phyloP scores from a whole-genome alignment of 2,888 invertebrate species.

The Lasius platythorax region DNA sequence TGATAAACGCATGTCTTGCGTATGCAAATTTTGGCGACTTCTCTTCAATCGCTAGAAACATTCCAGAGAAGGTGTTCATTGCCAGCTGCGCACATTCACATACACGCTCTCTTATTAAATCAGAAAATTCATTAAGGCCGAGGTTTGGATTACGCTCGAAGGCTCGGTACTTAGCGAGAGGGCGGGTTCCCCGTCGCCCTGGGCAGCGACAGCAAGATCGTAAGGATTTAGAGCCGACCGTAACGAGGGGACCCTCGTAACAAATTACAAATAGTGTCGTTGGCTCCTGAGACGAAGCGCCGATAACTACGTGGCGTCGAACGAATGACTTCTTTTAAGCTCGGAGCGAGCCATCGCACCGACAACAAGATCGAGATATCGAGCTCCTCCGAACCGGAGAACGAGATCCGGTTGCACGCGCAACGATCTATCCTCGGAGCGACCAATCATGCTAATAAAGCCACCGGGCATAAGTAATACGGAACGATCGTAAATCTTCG shows the following conservation, averaged over 20 bases:
- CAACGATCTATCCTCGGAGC: constrained; percentile 68
- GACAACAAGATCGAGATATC: constrained; percentile 62
- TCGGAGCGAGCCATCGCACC: constrained; percentile 15
- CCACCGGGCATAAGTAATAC: constrained; percentile 70
- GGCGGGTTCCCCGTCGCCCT: background rate
- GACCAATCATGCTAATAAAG: constrained; percentile 73
- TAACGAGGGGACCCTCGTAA: constrained; percentile 62
- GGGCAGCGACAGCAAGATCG: constrained; percentile 19
- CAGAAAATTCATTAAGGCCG: constrained; percentile 52
- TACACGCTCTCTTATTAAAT: constrained; percentile 47
- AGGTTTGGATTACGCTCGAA: constrained; percentile 51
- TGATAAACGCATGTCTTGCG: background rate
- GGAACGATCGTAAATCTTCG: constrained; percentile 73
- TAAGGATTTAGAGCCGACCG: constrained; percentile 60
- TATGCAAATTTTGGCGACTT: constrained; percentile 1
- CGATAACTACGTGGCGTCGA: constrained; percentile 50
- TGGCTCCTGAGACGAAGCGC: constrained; percentile 59
- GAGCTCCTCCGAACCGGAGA: constrained; percentile 47
- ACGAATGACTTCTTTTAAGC: constrained; percentile 52
- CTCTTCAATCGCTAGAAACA: background rate
- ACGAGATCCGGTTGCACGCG: constrained; percentile 70
- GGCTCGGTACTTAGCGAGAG: constrained; percentile 40
- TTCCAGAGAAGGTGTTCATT: background rate
- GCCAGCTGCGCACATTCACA: constrained; percentile 7
- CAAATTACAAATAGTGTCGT: constrained; percentile 67